Conservation (phyloP, 1,140 invertebrate genomes). For the Lordiphosa stackelbergi region DNA sequence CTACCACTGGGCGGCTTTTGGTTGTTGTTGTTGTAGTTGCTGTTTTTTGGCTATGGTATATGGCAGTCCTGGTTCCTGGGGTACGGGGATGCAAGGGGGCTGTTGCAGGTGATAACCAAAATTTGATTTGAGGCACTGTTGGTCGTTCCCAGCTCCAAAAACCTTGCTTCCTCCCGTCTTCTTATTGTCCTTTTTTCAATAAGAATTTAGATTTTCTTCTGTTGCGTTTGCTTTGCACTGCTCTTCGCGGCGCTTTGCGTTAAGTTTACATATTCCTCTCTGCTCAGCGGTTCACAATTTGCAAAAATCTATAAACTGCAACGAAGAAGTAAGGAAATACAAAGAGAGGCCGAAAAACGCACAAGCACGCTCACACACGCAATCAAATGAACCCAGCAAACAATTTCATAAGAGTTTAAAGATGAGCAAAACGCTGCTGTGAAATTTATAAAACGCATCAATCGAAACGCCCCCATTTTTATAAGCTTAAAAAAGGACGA, state of each 20-base stretch:
- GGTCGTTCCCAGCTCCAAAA: slow-evolving; percentile 26
- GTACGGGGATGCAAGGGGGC: slow-evolving; percentile 24
- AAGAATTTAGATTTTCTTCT: slow-evolving; percentile 35
- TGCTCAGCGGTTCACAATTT: slow-evolving; percentile 60
- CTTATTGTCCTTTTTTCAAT: slow-evolving; percentile 50
- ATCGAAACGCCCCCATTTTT: too few species aligned
- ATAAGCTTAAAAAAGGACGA: too few species aligned
- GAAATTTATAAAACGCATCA: too few species aligned
- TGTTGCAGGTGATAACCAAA: slow-evolving; percentile 41
- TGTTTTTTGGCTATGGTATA: slow-evolving; percentile 55
- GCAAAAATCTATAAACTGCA: slow-evolving; percentile 77
- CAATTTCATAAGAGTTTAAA: too few species aligned
- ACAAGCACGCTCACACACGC: slow-evolving; percentile 29
- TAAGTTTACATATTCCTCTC: slow-evolving; percentile 68
- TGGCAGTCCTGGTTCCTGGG: slow-evolving; percentile 58
- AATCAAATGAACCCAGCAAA: slow-evolving; percentile 13
- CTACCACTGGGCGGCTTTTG: slow-evolving; percentile 61
- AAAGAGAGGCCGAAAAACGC: slow-evolving; percentile 55
- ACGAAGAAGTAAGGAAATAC: slow-evolving; percentile 66
- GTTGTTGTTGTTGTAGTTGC: slow-evolving; percentile 11
- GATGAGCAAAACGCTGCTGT: too few species aligned
- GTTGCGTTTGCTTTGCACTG: slow-evolving; percentile 31
- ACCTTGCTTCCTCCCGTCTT: slow-evolving; percentile 8
- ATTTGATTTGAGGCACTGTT: slow-evolving; percentile 57
- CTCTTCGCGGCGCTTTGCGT: too few species aligned